Evolutionary conservation across 1,140 invertebrate genomes (phyloP).

Genomic region (Danaus melanippus): DNA sequence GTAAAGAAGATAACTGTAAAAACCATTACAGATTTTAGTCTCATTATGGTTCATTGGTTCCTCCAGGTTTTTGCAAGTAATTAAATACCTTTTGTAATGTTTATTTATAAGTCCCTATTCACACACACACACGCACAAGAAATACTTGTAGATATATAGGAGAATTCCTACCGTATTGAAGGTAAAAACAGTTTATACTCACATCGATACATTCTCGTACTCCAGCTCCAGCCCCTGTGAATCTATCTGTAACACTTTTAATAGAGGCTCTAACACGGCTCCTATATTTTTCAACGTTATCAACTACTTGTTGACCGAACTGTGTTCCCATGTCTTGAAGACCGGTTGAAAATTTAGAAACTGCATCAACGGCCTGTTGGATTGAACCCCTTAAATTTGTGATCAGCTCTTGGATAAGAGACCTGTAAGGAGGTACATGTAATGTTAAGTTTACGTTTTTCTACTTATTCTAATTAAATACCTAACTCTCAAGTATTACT

Average conservation of each 20-base stretch:
- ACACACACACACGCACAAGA: too few species aligned
- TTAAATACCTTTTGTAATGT: too few species aligned
- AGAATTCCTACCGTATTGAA: too few species aligned
- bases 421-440: constrained; percentile 23
- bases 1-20: too few species aligned
- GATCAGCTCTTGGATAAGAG: constrained; percentile 38
- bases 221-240: constrained; percentile 25
- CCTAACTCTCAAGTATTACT: constrained; percentile 11
- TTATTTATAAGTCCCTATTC: too few species aligned
- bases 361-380: constrained; percentile 32
- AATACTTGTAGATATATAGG: too few species aligned
- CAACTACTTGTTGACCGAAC: constrained; percentile 29
- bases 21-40: too few species aligned
- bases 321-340: constrained; percentile 31
- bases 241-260: constrained; percentile 28
- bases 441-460: background rate
- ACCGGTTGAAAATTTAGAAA: constrained; percentile 30
- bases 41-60: too few species aligned
- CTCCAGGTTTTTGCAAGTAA: too few species aligned
- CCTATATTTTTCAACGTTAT: constrained; percentile 31
- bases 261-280: constrained; percentile 30
- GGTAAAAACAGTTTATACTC: constrained; percentile 17
- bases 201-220: constrained; percentile 45
- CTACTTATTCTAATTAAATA: too few species aligned
- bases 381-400: constrained; percentile 32